phyloP scores from a whole-genome alignment of 2,888 invertebrate species.

The Hypomecis punctinalis region DNA sequence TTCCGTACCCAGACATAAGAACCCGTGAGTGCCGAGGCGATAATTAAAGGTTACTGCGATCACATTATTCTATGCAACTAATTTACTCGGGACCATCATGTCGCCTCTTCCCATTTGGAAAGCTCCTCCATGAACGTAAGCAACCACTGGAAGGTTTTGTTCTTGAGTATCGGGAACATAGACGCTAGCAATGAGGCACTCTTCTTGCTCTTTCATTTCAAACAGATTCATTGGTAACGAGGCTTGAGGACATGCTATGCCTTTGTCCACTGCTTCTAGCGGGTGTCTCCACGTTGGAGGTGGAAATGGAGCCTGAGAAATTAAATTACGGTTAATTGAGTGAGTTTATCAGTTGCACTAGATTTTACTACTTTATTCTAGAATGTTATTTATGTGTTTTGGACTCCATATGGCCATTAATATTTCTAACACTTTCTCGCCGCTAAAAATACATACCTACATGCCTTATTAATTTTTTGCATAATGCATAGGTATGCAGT shows the following conservation, averaged over 20 bases:
- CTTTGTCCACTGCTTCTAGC: conserved; percentile 50
- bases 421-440: too few species aligned
- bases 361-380: too few species aligned
- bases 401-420: too few species aligned
- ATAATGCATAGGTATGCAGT: too few species aligned
- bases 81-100: conserved; percentile 46
- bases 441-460: too few species aligned
- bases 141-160: conserved; percentile 64
- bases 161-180: conserved; percentile 58
- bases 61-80: conserved; percentile 42
- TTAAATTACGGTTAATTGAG: too few species aligned
- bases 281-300: conserved; percentile 45
- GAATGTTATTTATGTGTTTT: too few species aligned
- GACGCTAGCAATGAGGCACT: conserved; percentile 68
- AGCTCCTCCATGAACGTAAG: conserved; percentile 73
- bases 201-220: conserved; percentile 47
- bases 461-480: too few species aligned
- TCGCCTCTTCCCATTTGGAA: conserved; percentile 44
- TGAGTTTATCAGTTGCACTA: too few species aligned
- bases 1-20: conserved; percentile 64
- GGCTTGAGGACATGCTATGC: conserved; percentile 53
- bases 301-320: too few species aligned
- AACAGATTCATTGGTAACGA: not conserved
- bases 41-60: conserved; percentile 21
- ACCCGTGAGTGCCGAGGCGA: conserved; percentile 48